Evolutionary conservation across 2,113 vertebrate species (phyloP).

Genomic region (Tiliqua scincoides): DNA sequence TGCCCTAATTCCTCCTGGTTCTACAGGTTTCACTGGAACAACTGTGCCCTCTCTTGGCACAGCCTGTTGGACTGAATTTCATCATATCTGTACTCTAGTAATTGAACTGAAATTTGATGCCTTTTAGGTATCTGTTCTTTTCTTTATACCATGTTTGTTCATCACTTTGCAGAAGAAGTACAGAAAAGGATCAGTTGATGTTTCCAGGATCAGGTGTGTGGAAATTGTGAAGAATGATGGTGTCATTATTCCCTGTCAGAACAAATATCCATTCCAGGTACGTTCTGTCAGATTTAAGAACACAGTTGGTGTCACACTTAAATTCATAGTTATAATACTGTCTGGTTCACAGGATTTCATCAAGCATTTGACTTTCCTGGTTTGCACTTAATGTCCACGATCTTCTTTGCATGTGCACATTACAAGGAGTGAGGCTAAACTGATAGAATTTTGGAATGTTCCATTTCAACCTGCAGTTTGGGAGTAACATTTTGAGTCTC

Average conservation of each 20-base stretch:
- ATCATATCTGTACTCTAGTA: background rate
- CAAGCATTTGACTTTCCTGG: background rate
- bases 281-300: slow-evolving; percentile 20
- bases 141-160: background rate
- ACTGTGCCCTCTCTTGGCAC: background rate
- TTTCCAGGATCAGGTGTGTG: slow-evolving; percentile 89
- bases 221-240: slow-evolving; percentile 90
- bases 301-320: background rate
- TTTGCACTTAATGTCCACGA: background rate
- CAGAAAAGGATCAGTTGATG: slow-evolving; percentile 87
- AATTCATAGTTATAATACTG: background rate
- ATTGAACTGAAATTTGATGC: background rate
- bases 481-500: too few species aligned
- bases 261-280: slow-evolving; percentile 98
- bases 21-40: background rate
- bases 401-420: too few species aligned
- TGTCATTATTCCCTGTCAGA: slow-evolving; percentile 86
- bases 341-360: background rate
- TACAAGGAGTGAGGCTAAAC: too few species aligned
- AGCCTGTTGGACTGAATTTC: background rate
- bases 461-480: too few species aligned
- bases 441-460: too few species aligned
- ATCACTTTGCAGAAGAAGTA: slow-evolving; percentile 82
- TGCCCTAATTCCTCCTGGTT: background rate
- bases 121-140: background rate